A percentile compares a stretch with the other conserved stretches of the same genome.
These are phyloP conservation scores for Aphidius ervi DNA, from an alignment of 1,140 invertebrate species.

Conservation along the genomic window DNA sequence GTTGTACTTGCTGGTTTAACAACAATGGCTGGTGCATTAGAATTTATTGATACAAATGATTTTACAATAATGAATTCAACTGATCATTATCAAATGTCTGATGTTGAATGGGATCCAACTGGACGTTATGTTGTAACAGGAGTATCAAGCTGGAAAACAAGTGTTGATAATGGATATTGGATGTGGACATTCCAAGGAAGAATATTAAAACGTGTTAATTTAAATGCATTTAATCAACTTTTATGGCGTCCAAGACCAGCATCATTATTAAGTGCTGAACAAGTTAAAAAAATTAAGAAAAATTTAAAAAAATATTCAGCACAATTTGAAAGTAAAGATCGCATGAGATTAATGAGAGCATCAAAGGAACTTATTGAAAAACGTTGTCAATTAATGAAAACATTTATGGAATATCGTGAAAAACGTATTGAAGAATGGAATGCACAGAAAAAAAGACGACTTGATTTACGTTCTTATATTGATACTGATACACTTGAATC, in stretches of 20 bases:
- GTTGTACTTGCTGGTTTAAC: slow-evolving; percentile 85
- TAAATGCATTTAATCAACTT: slow-evolving; percentile 92
- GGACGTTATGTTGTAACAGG: slow-evolving; percentile 84
- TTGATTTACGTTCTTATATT: slow-evolving; percentile 81
- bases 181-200: slow-evolving; percentile 97
- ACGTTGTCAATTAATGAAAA: slow-evolving; percentile 81
- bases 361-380: slow-evolving; percentile 97
- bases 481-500: slow-evolving; percentile 88
- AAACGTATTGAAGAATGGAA: slow-evolving; percentile 72
- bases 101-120: slow-evolving; percentile 90
- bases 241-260: slow-evolving; percentile 93
- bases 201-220: slow-evolving; percentile 73
- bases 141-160: slow-evolving; percentile 93
- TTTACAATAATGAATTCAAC: slow-evolving; percentile 86
- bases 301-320: slow-evolving; percentile 96
- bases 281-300: slow-evolving; percentile 94
- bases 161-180: slow-evolving; percentile 95
- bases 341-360: slow-evolving; percentile 85
- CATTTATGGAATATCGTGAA: slow-evolving; percentile 78
- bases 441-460: slow-evolving; percentile 70
- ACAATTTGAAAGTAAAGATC: slow-evolving; percentile 95
- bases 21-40: slow-evolving; percentile 82
- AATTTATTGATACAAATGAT: slow-evolving; percentile 83
- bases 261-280: slow-evolving; percentile 73
- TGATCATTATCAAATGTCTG: slow-evolving; percentile 92